These are phyloP conservation scores for Hipposideros armiger DNA, from an alignment of 2,113 vertebrate species.

Conservation along the genomic window DNA sequence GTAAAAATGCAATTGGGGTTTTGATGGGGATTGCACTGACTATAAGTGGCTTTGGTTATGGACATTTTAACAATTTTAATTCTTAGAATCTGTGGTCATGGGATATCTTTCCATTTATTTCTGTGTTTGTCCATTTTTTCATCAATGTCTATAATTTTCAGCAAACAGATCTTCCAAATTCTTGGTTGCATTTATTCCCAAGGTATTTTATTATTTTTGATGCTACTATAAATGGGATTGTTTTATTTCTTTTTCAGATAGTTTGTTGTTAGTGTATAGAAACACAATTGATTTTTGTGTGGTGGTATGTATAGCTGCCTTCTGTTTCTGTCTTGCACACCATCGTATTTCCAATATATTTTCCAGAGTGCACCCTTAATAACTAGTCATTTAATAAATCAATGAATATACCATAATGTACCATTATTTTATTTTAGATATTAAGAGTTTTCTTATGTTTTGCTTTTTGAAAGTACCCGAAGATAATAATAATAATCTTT, in stretches of 20 bases:
- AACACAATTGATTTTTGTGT: neutral
- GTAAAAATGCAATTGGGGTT: neutral
- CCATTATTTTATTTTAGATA: neutral
- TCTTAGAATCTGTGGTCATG: too few relatives aligned
- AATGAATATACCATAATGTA: neutral
- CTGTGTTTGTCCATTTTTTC: neutral
- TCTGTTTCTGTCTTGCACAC: neutral
- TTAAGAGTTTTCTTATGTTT: neutral
- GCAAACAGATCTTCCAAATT: neutral
- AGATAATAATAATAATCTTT: neutral
- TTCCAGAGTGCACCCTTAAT: neutral
- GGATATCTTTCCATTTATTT: neutral
- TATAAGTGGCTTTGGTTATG: neutral
- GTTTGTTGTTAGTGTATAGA: neutral
- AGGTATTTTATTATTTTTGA: slow-evolving; percentile 4
- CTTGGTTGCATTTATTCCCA: neutral
- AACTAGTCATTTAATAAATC: slow-evolving; percentile 6
- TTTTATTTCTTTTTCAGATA: neutral
- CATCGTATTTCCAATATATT: slow-evolving; percentile 19
- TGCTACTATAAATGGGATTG: neutral
- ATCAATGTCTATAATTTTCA: neutral
- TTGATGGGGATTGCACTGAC: too few relatives aligned
- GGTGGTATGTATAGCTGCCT: neutral
- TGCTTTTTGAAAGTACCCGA: neutral
- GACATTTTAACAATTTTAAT: neutral